A percentile compares a stretch with the other conserved stretches of the same genome.
Evolutionary conservation across 30 jellyfish, hydroid and myxozoan genomes (phyloP).

Genomic region (Chironex yamaguchii): DNA sequence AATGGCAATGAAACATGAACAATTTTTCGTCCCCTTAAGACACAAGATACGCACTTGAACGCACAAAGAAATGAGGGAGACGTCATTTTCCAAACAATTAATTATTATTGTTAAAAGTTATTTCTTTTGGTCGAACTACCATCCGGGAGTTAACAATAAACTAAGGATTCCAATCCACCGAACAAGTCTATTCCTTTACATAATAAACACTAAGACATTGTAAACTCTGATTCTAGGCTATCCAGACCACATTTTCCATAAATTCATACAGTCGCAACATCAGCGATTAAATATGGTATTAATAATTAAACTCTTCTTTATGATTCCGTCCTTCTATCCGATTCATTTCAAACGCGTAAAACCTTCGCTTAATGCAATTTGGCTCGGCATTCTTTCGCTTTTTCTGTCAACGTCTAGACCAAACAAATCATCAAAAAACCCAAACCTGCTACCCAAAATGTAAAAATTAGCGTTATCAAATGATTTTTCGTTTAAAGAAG

Average conservation of each 20-base stretch:
- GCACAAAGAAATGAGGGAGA: too few species aligned
- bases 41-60: too few species aligned
- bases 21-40: too few species aligned
- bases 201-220: too few species aligned
- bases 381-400: slow-evolving; percentile 4
- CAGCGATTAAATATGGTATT: neutral
- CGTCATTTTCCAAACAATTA: too few species aligned
- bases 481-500: neutral
- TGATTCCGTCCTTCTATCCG: neutral
- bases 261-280: neutral
- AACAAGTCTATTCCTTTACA: too few species aligned
- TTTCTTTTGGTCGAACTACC: too few species aligned
- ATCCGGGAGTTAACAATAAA: too few species aligned
- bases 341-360: neutral
- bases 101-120: too few species aligned
- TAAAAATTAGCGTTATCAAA: neutral
- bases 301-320: neutral
- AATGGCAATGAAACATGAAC: too few species aligned
- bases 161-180: too few species aligned
- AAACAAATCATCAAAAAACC: neutral
- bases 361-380: neutral
- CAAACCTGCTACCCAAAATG: neutral
- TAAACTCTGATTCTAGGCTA: neutral
- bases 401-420: neutral
- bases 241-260: neutral